A percentile compares a stretch with the other conserved stretches of the same genome.
These are phyloP conservation scores for Calidris pygmaea DNA, from an alignment of 2,113 vertebrate genomes.

Conservation along the genomic window DNA sequence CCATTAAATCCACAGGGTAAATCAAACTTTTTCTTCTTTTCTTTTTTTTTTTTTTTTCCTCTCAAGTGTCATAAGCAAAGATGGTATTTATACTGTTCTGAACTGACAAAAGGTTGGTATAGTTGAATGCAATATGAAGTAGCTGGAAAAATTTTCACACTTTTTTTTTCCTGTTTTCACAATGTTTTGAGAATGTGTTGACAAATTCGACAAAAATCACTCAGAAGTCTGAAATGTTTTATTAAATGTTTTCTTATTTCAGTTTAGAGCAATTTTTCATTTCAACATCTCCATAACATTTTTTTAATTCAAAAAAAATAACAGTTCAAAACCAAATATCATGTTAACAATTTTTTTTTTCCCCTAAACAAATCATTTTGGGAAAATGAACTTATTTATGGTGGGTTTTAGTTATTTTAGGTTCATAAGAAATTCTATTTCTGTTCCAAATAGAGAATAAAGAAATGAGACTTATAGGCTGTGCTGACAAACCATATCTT, in stretches of 20 bases:
- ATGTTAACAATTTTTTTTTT: background rate
- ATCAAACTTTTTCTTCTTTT: background rate
- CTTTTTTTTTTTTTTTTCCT: background rate
- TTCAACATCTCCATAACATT: background rate
- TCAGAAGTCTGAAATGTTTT: slow-evolving; percentile 17
- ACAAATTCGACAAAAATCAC: slow-evolving; percentile 56
- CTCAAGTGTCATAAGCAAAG: background rate
- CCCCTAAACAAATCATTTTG: background rate
- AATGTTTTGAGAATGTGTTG: slow-evolving; percentile 31
- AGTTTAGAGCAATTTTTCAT: background rate
- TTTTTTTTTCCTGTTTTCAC: slow-evolving; percentile 18
- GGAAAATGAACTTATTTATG: background rate
- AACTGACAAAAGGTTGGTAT: slow-evolving; percentile 14
- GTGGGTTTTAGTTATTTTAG: background rate
- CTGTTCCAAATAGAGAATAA: background rate
- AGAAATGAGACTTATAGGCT: background rate
- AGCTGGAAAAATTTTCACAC: slow-evolving; percentile 22
- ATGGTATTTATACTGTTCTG: background rate
- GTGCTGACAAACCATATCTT: fast-evolving
- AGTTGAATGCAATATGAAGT: background rate
- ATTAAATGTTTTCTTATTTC: slow-evolving; percentile 39
- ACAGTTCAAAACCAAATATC: background rate
- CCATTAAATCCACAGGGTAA: background rate
- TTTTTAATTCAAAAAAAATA: background rate
- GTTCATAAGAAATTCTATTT: background rate